Conservation (phyloP, 35 echinoderm and acorn worm species). For the Hemicentrotus pulcherrimus region DNA sequence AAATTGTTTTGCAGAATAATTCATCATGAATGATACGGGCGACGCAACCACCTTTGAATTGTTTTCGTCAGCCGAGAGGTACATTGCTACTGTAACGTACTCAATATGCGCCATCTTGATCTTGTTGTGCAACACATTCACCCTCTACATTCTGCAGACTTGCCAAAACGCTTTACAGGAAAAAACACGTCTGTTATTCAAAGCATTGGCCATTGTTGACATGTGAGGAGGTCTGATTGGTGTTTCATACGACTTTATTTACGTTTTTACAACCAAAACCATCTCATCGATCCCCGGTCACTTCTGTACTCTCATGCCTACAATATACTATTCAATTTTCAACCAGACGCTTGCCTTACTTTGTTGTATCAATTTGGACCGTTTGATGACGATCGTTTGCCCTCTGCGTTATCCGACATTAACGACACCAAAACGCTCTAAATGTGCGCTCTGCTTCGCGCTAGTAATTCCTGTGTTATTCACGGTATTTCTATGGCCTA, state of each 20-base stretch:
- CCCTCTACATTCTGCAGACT: background rate
- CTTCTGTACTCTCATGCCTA: background rate
- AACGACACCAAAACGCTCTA: background rate
- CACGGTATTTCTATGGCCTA: background rate
- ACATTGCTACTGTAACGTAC: background rate
- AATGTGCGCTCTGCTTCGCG: background rate
- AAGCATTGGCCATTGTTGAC: background rate
- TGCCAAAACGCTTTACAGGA: background rate
- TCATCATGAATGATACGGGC: background rate
- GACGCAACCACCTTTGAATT: background rate
- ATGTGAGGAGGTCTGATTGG: background rate
- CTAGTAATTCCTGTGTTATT: background rate
- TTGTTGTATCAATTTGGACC: background rate
- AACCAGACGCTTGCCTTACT: background rate
- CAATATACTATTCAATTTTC: background rate
- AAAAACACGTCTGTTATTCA: background rate
- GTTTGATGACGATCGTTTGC: background rate
- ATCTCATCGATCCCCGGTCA: background rate
- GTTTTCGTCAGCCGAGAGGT: background rate
- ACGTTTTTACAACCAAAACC: background rate
- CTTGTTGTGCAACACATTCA: background rate
- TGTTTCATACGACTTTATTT: background rate
- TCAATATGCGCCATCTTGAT: background rate
- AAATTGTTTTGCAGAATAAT: background rate
- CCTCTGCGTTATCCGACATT: background rate